phyloP scores from a whole-genome alignment of 2,797 vertebrate genomes.

The Oryzias dopingdopingensis region DNA sequence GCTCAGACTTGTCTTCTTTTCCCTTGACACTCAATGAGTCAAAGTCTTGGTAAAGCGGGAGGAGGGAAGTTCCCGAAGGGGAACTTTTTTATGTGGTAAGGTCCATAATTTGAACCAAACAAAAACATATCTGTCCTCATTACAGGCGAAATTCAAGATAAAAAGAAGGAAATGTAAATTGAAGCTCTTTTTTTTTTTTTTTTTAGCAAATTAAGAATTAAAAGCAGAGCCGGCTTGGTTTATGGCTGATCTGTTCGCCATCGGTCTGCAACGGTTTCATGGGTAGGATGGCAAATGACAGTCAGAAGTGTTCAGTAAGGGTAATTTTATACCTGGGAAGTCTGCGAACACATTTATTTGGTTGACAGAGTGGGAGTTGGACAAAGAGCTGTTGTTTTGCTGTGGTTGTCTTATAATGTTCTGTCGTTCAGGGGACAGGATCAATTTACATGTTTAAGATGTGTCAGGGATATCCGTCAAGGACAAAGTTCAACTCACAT shows the following conservation, averaged over 20 bases:
- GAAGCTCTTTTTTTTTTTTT: slow-evolving; percentile 46
- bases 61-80: slow-evolving; percentile 61
- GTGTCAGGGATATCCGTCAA: slow-evolving; percentile 51
- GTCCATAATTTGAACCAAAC: slow-evolving; percentile 73
- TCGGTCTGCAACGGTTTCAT: slow-evolving; percentile 44
- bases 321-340: slow-evolving; percentile 51
- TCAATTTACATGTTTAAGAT: slow-evolving; percentile 57
- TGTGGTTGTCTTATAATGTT: slow-evolving; percentile 55
- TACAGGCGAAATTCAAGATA: slow-evolving; percentile 70
- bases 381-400: slow-evolving; percentile 67
- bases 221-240: slow-evolving; percentile 57
- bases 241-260: slow-evolving; percentile 47
- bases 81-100: slow-evolving; percentile 68
- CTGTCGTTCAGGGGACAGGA: slow-evolving; percentile 56
- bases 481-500: slow-evolving; percentile 61
- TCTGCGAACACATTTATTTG: slow-evolving; percentile 43
- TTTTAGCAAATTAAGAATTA: slow-evolving; percentile 61
- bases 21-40: slow-evolving; percentile 58
- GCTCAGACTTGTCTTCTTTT: slow-evolving; percentile 55
- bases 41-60: slow-evolving; percentile 41
- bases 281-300: slow-evolving; percentile 40
- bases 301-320: slow-evolving; percentile 45
- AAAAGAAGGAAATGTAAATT: slow-evolving; percentile 52
- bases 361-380: slow-evolving; percentile 53
- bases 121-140: slow-evolving; percentile 71